phyloP scores from a whole-genome alignment of 2,797 vertebrate species.

The Chaetodon trifasciatus region DNA sequence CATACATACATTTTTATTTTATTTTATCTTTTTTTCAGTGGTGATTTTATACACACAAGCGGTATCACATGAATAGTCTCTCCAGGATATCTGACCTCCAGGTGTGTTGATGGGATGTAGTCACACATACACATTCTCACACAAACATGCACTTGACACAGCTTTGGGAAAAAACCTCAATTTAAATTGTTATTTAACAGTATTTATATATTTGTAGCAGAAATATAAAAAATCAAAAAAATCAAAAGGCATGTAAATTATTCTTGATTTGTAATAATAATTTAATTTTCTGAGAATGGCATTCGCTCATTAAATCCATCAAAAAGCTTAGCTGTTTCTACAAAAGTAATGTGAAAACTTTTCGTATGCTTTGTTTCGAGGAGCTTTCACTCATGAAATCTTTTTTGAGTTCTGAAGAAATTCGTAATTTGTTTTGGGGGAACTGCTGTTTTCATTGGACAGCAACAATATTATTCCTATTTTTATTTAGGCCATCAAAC shows the following conservation, averaged over 20 bases:
- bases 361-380: constrained; percentile 5
- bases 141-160: background rate
- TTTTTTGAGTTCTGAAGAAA: constrained; percentile 41
- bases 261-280: background rate
- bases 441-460: constrained; percentile 66
- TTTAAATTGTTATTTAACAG: background rate
- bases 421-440: constrained; percentile 51
- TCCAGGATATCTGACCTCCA: constrained; percentile 45
- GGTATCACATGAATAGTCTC: constrained; percentile 36
- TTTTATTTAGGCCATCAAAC: constrained; percentile 84
- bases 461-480: constrained; percentile 73
- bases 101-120: constrained; percentile 63
- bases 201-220: background rate
- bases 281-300: background rate
- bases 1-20: too few species aligned
- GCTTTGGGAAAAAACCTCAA: background rate
- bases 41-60: background rate
- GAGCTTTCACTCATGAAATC: constrained; percentile 7
- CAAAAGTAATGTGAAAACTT: background rate
- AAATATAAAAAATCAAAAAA: background rate
- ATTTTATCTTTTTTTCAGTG: background rate
- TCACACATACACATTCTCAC: constrained; percentile 7
- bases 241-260: background rate
- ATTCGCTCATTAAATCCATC: background rate
- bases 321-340: background rate